These are phyloP conservation scores for Laterallus jamaicensis DNA, from an alignment of 2,113 vertebrate species.

Conservation along the genomic window DNA sequence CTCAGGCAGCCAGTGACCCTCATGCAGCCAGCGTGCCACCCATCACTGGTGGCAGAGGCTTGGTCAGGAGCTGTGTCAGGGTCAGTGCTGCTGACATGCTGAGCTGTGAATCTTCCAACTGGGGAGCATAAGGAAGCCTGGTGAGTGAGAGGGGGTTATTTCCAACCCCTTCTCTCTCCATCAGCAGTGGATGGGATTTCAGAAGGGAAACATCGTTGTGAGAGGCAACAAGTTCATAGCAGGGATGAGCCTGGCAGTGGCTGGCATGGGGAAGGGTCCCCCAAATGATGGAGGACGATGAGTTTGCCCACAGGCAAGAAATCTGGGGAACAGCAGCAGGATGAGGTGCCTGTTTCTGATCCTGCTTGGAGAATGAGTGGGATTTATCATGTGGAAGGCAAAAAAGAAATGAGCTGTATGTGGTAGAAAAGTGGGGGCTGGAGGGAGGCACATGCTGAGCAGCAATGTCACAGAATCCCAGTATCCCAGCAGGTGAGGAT, in stretches of 20 bases:
- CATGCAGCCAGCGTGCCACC: background rate
- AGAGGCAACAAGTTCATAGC: background rate
- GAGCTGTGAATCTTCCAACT: background rate
- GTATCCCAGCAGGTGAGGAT: too few species aligned
- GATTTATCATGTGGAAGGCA: background rate
- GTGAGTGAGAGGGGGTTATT: background rate
- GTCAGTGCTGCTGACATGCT: background rate
- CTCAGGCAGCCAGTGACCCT: background rate
- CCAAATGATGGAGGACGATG: fast-evolving
- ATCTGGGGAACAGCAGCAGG: background rate
- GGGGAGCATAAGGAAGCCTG: background rate
- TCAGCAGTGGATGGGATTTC: background rate
- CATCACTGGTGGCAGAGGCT: background rate
- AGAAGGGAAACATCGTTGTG: background rate
- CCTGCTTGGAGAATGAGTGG: background rate
- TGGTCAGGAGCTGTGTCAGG: background rate
- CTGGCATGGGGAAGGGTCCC: background rate
- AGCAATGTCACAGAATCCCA: too few species aligned
- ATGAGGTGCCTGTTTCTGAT: background rate
- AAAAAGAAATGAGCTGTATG: background rate
- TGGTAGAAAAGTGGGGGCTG: background rate
- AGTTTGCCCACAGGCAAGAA: background rate
- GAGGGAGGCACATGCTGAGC: background rate
- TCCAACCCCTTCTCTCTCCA: background rate
- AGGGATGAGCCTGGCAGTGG: background rate